A percentile compares a stretch with the other conserved stretches of the same genome.
Conservation (phyloP, 2,113 vertebrate species). For the Pseudonaja textilis region DNA sequence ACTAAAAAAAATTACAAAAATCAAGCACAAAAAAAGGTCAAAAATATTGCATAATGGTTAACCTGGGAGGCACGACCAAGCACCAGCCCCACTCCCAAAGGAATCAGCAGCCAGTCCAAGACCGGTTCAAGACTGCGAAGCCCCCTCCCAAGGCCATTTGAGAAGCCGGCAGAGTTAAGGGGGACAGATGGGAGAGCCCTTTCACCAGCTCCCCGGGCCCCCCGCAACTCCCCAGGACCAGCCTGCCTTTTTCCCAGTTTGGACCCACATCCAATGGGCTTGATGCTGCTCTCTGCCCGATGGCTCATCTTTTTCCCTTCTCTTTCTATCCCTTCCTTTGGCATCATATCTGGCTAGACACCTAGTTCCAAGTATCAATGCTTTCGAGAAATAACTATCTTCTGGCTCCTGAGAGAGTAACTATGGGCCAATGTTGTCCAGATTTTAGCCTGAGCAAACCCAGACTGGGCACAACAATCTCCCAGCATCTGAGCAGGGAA, state of each 20-base stretch:
- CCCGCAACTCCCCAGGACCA: neutral
- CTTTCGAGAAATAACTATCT: neutral
- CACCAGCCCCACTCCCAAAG: neutral
- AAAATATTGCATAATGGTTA: neutral
- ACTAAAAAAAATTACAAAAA: neutral
- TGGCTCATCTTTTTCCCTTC: neutral
- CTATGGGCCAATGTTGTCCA: neutral
- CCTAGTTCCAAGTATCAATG: neutral
- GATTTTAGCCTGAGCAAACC: neutral
- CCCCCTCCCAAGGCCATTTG: neutral
- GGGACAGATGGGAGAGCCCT: too few relatives aligned
- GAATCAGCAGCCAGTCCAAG: neutral
- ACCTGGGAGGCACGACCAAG: neutral
- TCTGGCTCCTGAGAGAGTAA: neutral
- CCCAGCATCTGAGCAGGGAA: neutral
- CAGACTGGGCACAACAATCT: neutral
- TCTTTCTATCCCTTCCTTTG: neutral
- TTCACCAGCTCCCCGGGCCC: neutral
- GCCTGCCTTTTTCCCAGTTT: neutral
- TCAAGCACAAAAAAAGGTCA: neutral
- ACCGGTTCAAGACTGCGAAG: neutral
- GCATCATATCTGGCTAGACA: neutral
- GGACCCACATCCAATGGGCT: neutral
- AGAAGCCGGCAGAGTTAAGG: too few relatives aligned
- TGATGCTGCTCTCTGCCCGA: too few relatives aligned